A percentile compares a stretch with the other conserved stretches of the same genome.
Evolutionary conservation across 2,113 vertebrate genomes (phyloP).

Genomic region (Macaca fascicularis): DNA sequence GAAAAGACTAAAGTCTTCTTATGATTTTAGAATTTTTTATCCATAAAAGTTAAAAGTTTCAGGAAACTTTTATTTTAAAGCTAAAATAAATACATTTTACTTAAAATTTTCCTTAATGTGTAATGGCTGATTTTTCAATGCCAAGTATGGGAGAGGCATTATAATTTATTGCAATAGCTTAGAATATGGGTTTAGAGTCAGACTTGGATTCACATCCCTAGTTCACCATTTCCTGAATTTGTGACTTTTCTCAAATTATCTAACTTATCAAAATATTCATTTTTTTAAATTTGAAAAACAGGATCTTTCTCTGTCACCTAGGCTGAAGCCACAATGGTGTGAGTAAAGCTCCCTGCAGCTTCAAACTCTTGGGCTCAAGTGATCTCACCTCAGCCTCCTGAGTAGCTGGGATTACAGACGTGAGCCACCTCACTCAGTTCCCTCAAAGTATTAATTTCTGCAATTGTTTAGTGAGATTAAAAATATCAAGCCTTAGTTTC

Average conservation of each 20-base stretch:
- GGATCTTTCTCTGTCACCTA: no score
- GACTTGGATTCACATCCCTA: background rate
- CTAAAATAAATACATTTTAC: background rate
- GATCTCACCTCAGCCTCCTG: no score
- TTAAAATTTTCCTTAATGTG: background rate
- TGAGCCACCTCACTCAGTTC: no score
- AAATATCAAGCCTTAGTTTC: background rate
- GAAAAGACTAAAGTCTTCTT: background rate
- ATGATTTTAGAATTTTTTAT: background rate
- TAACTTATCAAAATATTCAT: background rate
- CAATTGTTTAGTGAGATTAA: background rate
- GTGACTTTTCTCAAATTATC: slow-evolving; percentile 1
- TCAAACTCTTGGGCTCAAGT: no score
- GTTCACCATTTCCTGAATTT: background rate
- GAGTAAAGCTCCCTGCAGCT: no score
- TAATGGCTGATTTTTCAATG: background rate
- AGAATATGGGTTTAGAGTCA: background rate
- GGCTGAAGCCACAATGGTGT: no score
- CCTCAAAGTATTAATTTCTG: background rate
- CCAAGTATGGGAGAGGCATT: background rate
- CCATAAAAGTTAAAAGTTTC: background rate
- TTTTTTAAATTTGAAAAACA: no score
- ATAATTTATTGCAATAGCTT: background rate
- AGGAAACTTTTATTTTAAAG: background rate
- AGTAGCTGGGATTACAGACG: no score